Conservation (phyloP, 2,888 invertebrate genomes). For the Bruchidius siliquastri region DNA sequence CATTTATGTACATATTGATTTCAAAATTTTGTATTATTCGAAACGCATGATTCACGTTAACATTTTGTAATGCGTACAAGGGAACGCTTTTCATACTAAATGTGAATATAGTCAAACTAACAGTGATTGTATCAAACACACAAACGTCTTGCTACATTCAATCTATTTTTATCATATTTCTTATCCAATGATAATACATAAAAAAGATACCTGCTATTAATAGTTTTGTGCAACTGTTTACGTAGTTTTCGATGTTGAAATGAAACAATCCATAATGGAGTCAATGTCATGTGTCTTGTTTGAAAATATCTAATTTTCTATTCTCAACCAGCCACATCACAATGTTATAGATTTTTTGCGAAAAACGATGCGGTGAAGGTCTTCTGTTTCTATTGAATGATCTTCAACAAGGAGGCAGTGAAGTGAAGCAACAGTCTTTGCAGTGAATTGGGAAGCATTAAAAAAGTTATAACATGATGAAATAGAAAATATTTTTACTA, state of each 20-base stretch:
- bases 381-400: neutral
- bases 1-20: too few species aligned
- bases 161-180: neutral
- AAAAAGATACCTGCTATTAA: neutral
- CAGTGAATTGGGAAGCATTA: too few species aligned
- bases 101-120: too few species aligned
- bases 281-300: neutral
- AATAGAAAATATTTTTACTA: too few species aligned
- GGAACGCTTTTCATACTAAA: too few species aligned
- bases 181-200: neutral
- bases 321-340: neutral
- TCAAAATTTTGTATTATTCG: too few species aligned
- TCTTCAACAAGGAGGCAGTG: neutral
- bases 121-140: too few species aligned
- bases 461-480: too few species aligned
- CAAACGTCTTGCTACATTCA: neutral
- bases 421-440: too few species aligned
- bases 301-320: neutral
- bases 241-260: neutral
- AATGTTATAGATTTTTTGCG: neutral
- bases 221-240: neutral
- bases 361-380: neutral
- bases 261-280: neutral
- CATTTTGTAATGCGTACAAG: too few species aligned
- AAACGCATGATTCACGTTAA: too few species aligned